Conservation (phyloP, 2,888 invertebrate genomes). For the Linnaemya vulpina region DNA sequence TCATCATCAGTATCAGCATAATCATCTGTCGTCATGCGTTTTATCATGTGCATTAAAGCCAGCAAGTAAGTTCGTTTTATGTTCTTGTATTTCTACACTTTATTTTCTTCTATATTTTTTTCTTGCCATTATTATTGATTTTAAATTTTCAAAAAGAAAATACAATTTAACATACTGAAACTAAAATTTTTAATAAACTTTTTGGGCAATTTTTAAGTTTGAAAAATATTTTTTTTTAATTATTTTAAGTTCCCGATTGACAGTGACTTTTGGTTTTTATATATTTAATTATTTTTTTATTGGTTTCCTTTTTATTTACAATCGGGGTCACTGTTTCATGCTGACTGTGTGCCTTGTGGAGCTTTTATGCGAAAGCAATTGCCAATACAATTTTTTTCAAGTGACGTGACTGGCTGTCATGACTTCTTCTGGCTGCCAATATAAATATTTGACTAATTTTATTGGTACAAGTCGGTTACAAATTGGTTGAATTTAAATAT, state of each 20-base stretch:
- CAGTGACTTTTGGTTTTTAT: not conserved
- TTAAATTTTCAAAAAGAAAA: conserved; percentile 22
- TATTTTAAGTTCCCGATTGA: not conserved
- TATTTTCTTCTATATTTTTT: not conserved
- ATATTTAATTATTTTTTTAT: no score
- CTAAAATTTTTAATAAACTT: conserved; percentile 33
- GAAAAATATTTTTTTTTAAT: not conserved
- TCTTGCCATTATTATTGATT: conserved; percentile 24
- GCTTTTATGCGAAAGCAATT: not conserved
- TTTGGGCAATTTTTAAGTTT: not conserved
- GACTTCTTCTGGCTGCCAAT: not conserved
- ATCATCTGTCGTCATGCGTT: conserved; percentile 9
- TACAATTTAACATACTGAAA: conserved; percentile 32
- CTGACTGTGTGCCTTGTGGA: conserved; percentile 20
- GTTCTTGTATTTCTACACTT: conserved; percentile 29
- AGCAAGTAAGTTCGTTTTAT: conserved; percentile 55
- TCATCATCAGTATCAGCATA: not conserved
- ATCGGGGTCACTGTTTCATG: not conserved
- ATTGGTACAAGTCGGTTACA: conserved; percentile 33
- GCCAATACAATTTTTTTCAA: not conserved
- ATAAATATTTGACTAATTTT: conserved; percentile 37
- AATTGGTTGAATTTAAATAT: conserved; percentile 33
- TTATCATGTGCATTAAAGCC: conserved; percentile 34
- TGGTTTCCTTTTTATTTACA: no score
- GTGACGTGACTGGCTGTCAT: not conserved